phyloP scores from a whole-genome alignment of 2,888 invertebrate genomes.

The Pandemis cinnamomeana region DNA sequence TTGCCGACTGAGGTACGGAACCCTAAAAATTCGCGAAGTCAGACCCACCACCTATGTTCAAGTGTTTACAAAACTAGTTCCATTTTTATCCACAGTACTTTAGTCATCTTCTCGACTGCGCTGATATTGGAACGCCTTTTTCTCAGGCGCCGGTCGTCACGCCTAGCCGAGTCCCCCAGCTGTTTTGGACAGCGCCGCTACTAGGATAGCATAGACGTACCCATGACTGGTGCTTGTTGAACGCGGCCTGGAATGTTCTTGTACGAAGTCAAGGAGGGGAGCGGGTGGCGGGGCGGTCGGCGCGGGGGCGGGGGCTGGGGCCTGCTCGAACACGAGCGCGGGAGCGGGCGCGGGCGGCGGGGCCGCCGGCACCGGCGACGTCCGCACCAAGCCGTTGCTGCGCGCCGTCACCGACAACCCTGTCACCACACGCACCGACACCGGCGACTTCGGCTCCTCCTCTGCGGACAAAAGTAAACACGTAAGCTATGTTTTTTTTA shows the following conservation, averaged over 20 bases:
- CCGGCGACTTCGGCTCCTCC: constrained; percentile 80
- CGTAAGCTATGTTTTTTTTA: constrained; percentile 22
- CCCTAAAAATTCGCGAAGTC: neutral
- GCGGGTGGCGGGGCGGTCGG: constrained; percentile 58
- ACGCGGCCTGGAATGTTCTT: constrained; percentile 83
- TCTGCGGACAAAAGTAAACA: constrained; percentile 70
- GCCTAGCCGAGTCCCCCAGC: constrained; percentile 65
- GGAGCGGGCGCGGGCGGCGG: constrained; percentile 47
- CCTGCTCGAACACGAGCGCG: constrained; percentile 45
- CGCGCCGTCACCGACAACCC: constrained; percentile 69
- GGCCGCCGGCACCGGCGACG: constrained; percentile 54
- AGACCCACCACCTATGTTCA: neutral
- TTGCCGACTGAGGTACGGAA: too few relatives aligned
- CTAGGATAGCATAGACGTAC: constrained; percentile 67
- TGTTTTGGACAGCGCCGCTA: constrained; percentile 71
- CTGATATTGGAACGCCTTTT: neutral
- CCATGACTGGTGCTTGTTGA: constrained; percentile 78
- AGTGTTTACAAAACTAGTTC: neutral
- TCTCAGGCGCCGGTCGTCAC: constrained; percentile 32
- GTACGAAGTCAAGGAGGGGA: constrained; percentile 75
- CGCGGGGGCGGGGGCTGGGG: constrained; percentile 48
- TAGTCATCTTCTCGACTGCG: neutral
- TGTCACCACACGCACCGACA: constrained; percentile 74
- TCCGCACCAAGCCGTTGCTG: constrained; percentile 69
- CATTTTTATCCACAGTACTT: neutral